Conservation (phyloP, 2,888 invertebrate genomes). For the Lithophane ornitopus region DNA sequence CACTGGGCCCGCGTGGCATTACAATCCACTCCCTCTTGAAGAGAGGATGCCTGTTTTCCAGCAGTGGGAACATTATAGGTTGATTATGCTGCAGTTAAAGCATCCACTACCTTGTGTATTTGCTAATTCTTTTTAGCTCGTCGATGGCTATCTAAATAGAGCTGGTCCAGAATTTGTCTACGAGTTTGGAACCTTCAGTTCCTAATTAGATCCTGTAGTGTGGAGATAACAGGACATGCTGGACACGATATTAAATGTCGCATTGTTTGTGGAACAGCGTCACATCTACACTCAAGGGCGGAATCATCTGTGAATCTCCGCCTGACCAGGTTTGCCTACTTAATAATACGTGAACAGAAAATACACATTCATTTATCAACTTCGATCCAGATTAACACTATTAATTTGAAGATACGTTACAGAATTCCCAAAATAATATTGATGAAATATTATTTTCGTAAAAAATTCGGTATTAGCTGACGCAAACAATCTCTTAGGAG, state of each 20-base stretch:
- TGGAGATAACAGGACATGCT: too few relatives aligned
- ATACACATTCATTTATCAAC: slow-evolving; percentile 13
- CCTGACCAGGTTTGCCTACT: background rate
- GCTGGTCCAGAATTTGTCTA: background rate
- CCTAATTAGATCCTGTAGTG: background rate
- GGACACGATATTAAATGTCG: too few relatives aligned
- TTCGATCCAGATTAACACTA: background rate
- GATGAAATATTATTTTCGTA: background rate
- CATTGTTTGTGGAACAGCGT: background rate
- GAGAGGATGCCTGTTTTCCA: too few relatives aligned
- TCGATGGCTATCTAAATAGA: background rate
- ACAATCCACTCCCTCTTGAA: too few relatives aligned
- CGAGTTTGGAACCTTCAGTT: background rate
- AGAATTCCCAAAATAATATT: slow-evolving; percentile 26
- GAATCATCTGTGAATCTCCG: background rate
- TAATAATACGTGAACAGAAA: background rate
- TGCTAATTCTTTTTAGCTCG: background rate
- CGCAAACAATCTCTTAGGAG: slow-evolving; percentile 41
- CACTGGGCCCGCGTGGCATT: too few relatives aligned
- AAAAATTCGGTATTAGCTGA: slow-evolving; percentile 46
- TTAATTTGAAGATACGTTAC: background rate
- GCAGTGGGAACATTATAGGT: too few relatives aligned
- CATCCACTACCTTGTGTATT: background rate
- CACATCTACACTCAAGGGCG: background rate
- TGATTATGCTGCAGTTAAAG: background rate